Base-by-base conservation (phyloP, 2,113 vertebrate genomes). In the Ursus arctos region DNA sequence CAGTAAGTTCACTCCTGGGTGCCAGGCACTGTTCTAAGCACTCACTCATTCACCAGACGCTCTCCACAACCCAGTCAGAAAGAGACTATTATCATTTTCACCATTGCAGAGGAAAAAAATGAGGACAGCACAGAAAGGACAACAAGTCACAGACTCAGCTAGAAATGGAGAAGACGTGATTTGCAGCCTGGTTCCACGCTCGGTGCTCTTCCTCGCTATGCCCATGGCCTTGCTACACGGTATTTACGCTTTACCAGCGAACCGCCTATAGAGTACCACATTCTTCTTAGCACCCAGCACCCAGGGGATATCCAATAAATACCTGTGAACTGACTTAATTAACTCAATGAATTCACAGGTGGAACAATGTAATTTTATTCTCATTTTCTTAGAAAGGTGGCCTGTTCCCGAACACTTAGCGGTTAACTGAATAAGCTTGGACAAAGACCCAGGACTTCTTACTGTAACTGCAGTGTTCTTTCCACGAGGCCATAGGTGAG, bases 381-480 rank as follows among this genome's bases (percentile, higher is more conserved):
- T 24, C 36, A 51, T 87, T 95, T 59, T 59, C 69, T 94, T 63
- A 96, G 63, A 67, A 71, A 77, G 26, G 49, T 80, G 31, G 88
- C 8, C 82, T 72, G 43, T 6, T 13, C 55, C 18, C 26, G 83
- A 76, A 61, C 5, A 61, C 21, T 61, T 11, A 85, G 51, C 5
- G 26, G 6, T 47, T 88, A 84, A 69, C 7, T 83, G 79, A 88
- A 47, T 2, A 76, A 55, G 7, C 59, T 19, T 67, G 21, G 61
- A 87, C 18, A 86, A 90, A 61, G n/a, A 22, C 24, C 33, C 14
- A 47, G 19, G 28, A 74, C 28, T 33, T 83, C 28, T 19, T 31
- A 51, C 4, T 22, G 26, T 21, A 63, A 71, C 24, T 13, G 21
- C 18, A 53, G 76, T 19, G 43, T 21, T 91, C 43, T 67, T 51